phyloP scores from a whole-genome alignment of 2,888 invertebrate species.

The Tenodera sinensis region DNA sequence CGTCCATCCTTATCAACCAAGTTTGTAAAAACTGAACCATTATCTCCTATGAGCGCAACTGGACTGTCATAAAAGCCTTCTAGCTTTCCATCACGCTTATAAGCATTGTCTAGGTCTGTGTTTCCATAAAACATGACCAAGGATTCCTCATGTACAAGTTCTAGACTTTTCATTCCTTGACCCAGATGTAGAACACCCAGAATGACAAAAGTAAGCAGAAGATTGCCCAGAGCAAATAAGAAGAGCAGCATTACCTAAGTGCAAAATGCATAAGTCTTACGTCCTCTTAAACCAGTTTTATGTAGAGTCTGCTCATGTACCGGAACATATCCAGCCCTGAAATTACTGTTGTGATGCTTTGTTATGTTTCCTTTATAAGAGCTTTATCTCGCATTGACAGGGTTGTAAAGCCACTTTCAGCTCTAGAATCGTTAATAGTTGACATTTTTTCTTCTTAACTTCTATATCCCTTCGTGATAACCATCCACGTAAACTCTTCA shows the following conservation, averaged over 20 bases:
- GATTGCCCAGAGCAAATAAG: conserved; percentile 69
- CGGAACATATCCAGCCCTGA: conserved; percentile 37
- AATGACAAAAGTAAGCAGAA: conserved; percentile 75
- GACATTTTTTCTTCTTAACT: conserved; percentile 28
- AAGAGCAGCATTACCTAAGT: conserved; percentile 66
- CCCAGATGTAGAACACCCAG: conserved; percentile 76
- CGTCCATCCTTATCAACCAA: conserved; percentile 39
- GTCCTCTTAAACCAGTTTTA: conserved; percentile 46
- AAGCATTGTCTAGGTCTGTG: conserved; percentile 71
- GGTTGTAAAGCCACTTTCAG: conserved; percentile 32
- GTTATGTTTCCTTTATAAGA: conserved; percentile 40
- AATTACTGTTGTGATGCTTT: conserved; percentile 42
- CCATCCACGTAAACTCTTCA: neutral
- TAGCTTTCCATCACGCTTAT: conserved; percentile 66
- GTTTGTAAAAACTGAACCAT: conserved; percentile 43
- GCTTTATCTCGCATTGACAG: conserved; percentile 39
- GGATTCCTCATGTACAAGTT: conserved; percentile 69
- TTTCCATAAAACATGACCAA: conserved; percentile 75
- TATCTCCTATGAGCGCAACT: conserved; percentile 47
- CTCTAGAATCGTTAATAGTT: conserved; percentile 27
- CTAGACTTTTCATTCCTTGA: conserved; percentile 77
- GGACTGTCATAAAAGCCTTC: conserved; percentile 57
- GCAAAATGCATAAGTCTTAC: conserved; percentile 73
- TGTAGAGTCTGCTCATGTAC: conserved; percentile 41
- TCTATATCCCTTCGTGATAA: neutral